Evolutionary conservation across 2,888 invertebrate genomes (phyloP), one percentile per base, ranked within the genome.

Genomic region (Calameuta filiformis): DNA sequence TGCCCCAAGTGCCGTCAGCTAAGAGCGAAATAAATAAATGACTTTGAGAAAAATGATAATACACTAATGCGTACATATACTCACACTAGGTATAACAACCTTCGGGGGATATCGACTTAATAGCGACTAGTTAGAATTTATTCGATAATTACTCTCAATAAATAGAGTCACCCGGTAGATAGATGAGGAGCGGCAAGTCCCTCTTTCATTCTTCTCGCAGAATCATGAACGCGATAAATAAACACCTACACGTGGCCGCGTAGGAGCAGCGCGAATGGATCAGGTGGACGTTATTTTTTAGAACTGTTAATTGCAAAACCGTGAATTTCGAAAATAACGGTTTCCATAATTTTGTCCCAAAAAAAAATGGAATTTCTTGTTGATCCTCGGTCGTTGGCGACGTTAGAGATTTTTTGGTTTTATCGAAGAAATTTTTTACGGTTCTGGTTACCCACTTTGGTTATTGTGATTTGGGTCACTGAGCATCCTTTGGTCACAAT

Each of bases 311-410:
- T 56, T 2, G 56, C 6, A 23, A 56, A 40, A 6, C 1, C 4
- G 40, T 15, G 6, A 40, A 40, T 12, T 37, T 15, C 1, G 6
- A 40, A 40, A 15, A 23, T 6, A 40, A 23, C 15, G 15, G 6
- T 56, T 56, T 6, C 2, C 1, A 56, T 56, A 2, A 56, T 56
- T 23, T 56, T 56, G 0, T 23, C 0, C 23, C 0, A 33, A 33
- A 33, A 15, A 23, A 40, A 56, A 56, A 9, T 9, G 2, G 0
- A 15, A 15, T 15, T 40, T 15, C 15, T 40, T 2, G 1, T 6
- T 0, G 23, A 23, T 23, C 1, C 40, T 40, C 15, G 9, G 6
- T 23, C 12, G 11, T 35, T 35, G 37, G 0, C 3, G 0, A 9
- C 1, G 9, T 23, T 9, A 6, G 6, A 23, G 6, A 6, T 9